phyloP scores from a whole-genome alignment of 1,140 invertebrate species.

The Nasonia longicornis region DNA sequence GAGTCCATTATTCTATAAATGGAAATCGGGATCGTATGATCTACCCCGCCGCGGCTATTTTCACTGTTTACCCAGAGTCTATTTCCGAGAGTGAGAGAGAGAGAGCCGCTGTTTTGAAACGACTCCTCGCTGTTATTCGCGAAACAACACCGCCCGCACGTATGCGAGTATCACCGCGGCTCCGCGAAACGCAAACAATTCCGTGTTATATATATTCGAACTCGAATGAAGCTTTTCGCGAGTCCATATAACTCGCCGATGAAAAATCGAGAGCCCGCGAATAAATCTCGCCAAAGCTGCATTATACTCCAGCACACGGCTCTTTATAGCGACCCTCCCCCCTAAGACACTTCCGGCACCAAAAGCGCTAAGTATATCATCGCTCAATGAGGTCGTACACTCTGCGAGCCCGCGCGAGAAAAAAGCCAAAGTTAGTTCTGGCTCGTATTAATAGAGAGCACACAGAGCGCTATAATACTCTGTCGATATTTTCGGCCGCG shows the following conservation, averaged over 20 bases:
- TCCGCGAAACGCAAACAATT: conserved; percentile 14
- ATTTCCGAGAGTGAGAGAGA: conserved; percentile 7
- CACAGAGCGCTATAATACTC: not conserved
- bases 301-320: conserved; percentile 36
- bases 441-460: conserved; percentile 37
- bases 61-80: conserved; percentile 16
- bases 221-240: conserved; percentile 14
- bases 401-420: not conserved
- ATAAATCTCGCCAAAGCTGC: conserved; percentile 12
- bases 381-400: conserved; percentile 29
- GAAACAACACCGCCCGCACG: conserved; percentile 2
- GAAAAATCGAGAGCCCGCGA: not conserved
- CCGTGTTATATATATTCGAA: not conserved
- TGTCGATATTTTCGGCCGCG: conserved; percentile 16
- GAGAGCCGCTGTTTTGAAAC: conserved; percentile 1
- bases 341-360: not conserved
- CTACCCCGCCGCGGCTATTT: conserved; percentile 9
- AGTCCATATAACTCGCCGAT: not conserved
- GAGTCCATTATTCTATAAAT: not conserved
- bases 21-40: not conserved
- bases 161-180: not conserved
- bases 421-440: conserved; percentile 21
- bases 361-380: conserved; percentile 26
- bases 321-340: conserved; percentile 44
- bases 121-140: not conserved